phyloP scores from a whole-genome alignment of 2,888 invertebrate species.

The Drosophila mercatorum region DNA sequence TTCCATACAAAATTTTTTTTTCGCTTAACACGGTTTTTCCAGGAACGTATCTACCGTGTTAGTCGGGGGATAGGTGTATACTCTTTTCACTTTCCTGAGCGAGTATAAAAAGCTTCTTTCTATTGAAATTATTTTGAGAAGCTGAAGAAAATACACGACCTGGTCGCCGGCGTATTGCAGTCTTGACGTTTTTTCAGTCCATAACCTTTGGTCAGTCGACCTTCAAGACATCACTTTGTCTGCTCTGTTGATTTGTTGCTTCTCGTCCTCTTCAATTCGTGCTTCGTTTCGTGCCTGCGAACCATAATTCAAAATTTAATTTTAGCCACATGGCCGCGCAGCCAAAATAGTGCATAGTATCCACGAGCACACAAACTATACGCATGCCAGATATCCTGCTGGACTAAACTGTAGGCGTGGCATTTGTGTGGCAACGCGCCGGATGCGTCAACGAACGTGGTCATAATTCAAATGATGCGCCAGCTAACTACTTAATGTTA shows the following conservation, averaged over 20 bases:
- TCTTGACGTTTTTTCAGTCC: conserved; percentile 9
- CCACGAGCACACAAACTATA: conserved; percentile 52
- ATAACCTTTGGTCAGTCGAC: conserved; percentile 38
- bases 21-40: neutral
- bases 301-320: conserved; percentile 70
- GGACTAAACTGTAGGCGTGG: conserved; percentile 11
- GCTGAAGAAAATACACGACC: conserved; percentile 18
- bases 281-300: conserved; percentile 56
- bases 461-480: conserved; percentile 76
- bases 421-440: conserved; percentile 41
- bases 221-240: conserved; percentile 36
- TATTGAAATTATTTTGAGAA: neutral
- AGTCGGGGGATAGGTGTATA: too few relatives aligned
- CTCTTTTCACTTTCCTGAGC: neutral
- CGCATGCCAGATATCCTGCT: conserved; percentile 6
- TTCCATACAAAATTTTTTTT: too few relatives aligned
- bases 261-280: neutral
- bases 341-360: conserved; percentile 53
- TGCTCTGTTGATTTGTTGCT: neutral
- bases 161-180: conserved; percentile 19
- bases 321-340: conserved; percentile 51
- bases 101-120: neutral
- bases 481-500: conserved; percentile 76
- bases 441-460: conserved; percentile 69
- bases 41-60: too few relatives aligned